Base-by-base conservation (phyloP, 2,797 vertebrate genomes). In the Chaetodon trifasciatus region DNA sequence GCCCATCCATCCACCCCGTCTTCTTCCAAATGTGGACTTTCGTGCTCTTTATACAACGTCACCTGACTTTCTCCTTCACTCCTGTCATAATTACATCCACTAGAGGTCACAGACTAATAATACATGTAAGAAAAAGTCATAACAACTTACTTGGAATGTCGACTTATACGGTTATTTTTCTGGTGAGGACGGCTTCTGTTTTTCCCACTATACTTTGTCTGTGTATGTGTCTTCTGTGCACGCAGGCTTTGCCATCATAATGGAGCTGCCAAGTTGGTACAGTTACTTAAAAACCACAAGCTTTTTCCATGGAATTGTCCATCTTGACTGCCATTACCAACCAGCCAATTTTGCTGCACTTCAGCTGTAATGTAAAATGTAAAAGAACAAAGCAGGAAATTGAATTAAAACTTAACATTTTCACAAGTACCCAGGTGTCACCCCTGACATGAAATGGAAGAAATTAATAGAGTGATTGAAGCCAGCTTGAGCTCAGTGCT, bases 351-450 rank as follows among this genome's bases (percentile, higher is more conserved):
- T 60, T 67, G 37, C 53, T 16, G 40, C 49, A 58, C 50, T 73
- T 74, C 39, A 35, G 32, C 32, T 23, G 2, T 67, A 68, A 50
- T 49, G 37, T 62, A 6, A 75, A 83, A 77, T 6, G 9, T 37
- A 4, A 52, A 47, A 72, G 68, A 74, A 77, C 19, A 69, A 66
- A 87, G 16, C 49, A 60, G 21, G n/a, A 72, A 37, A 60, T 82
- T 39, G 16, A 63, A 61, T 63, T 46, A n/a, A 10, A 74, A 50
- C 32, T 42, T 13, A 2, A 10, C 63, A 37, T 67, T 24, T 24
- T 56, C 44, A 28, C 32, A 58, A 53, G 42, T 13, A 66, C 12
- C 35, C 4, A 7, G 13, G 35, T 32, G 23, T 52, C 60, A 55
- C 8, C 24, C 10, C 8, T 42, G 63, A 72, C 28, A 39, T 73